Evolutionary conservation across 2,113 vertebrate species (phyloP).

Genomic region (Dermatemys mawii): DNA sequence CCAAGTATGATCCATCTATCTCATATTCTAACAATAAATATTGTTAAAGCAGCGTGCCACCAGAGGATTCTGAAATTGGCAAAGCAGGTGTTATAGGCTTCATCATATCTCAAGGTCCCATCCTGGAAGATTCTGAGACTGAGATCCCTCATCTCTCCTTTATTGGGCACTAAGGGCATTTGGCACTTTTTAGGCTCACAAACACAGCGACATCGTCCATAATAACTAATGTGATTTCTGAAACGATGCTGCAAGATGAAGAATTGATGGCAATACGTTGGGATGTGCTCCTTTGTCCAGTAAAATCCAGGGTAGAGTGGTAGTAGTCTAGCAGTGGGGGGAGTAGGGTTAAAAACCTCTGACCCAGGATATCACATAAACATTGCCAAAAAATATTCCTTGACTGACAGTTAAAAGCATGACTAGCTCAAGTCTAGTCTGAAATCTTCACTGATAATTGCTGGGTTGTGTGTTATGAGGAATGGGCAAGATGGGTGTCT

Average conservation of each 20-base stretch:
- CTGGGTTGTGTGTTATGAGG: constrained; percentile 66
- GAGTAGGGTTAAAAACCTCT: constrained; percentile 73
- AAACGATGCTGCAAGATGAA: constrained; percentile 39
- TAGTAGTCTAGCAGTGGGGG: constrained; percentile 62
- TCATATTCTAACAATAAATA: not conserved
- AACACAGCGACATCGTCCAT: constrained; percentile 49
- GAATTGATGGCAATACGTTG: constrained; percentile 57
- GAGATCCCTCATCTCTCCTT: constrained; percentile 10
- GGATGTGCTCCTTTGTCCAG: constrained; percentile 43
- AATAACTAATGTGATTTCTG: constrained; percentile 29
- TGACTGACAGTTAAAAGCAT: constrained; percentile 67
- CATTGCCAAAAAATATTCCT: constrained; percentile 51
- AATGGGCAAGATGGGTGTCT: constrained; percentile 41
- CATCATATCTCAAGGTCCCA: constrained; percentile 16
- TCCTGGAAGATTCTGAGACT: constrained; percentile 46
- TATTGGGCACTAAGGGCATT: constrained; percentile 44
- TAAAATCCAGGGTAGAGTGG: constrained; percentile 47
- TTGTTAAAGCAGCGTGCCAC: not conserved
- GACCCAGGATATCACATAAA: constrained; percentile 69
- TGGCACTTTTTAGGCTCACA: constrained; percentile 1
- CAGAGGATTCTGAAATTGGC: not conserved
- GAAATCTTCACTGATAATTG: constrained; percentile 70
- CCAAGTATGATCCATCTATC: not conserved
- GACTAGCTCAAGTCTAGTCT: constrained; percentile 49
- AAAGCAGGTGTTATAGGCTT: not conserved